A percentile compares a stretch with the other conserved stretches of the same genome.
Conservation (phyloP, 2,797 vertebrate genomes). For the Acanthornis magna region DNA sequence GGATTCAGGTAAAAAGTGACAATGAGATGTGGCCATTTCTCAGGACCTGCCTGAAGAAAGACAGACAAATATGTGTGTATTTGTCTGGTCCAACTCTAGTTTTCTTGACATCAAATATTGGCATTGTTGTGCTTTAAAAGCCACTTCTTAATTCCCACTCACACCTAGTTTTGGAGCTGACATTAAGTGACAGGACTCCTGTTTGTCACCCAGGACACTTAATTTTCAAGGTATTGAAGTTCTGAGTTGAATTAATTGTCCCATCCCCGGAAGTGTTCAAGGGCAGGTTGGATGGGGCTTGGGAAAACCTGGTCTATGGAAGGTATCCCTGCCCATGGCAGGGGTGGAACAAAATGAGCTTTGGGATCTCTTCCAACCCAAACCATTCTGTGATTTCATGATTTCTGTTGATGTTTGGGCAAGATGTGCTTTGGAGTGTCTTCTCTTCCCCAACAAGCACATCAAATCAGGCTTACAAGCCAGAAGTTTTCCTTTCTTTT, state of each 20-base stretch:
- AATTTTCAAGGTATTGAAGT: not conserved
- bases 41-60: not conserved
- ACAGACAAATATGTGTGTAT: not conserved
- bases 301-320: not conserved
- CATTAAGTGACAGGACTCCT: not conserved
- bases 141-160: not conserved
- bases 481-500: not conserved
- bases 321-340: not conserved
- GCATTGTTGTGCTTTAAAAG: not conserved
- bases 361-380: not conserved
- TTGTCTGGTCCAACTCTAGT: not conserved
- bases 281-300: not conserved
- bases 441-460: not conserved
- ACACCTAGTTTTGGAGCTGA: not conserved
- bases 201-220: not conserved
- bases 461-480: not conserved
- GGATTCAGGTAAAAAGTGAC: not conserved
- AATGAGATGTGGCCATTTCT: not conserved
- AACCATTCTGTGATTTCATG: not conserved
- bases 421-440: not conserved
- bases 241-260: not conserved
- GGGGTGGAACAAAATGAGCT: not conserved
- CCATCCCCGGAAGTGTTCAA: not conserved
- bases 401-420: not conserved
- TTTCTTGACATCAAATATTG: not conserved